Percentiles rank a stretch among this genome's conserved stretches.
Evolutionary conservation across 2,113 vertebrate genomes (phyloP).

Genomic region (Myotis davidii): DNA sequence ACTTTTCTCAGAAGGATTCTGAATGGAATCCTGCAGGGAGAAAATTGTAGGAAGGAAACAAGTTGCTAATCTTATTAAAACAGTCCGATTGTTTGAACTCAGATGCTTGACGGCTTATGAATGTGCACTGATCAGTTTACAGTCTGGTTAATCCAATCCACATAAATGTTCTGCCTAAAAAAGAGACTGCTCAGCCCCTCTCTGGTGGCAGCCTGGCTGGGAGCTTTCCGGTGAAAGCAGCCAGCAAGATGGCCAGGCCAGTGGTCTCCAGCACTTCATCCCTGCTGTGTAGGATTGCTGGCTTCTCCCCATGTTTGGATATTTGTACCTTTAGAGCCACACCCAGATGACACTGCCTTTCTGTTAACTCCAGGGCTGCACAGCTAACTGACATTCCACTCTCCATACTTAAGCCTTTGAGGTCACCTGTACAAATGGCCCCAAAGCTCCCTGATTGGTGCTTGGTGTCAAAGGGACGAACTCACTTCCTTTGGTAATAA

Average conservation of each 20-base stretch:
- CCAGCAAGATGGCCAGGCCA: neutral
- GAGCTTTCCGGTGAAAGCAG: conserved; percentile 44
- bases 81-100: conserved; percentile 60
- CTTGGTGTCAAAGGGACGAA: neutral
- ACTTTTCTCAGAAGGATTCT: conserved; percentile 30
- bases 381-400: neutral
- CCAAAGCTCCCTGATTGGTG: neutral
- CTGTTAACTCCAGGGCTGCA: neutral
- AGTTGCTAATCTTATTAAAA: conserved; percentile 73
- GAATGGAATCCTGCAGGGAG: conserved; percentile 61
- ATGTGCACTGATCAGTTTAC: conserved; percentile 63
- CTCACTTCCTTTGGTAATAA: neutral
- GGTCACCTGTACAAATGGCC: neutral
- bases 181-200: neutral
- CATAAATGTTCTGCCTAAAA: conserved; percentile 59
- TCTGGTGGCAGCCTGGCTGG: neutral
- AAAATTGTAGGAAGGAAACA: conserved; percentile 44
- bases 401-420: neutral
- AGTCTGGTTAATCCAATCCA: conserved; percentile 67
- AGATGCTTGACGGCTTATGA: conserved; percentile 56
- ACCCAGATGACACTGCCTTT: neutral
- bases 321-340: neutral
- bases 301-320: neutral
- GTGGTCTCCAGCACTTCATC: neutral
- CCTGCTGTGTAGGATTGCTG: neutral